Base-by-base conservation (phyloP, 2,113 vertebrate species). In the Seriola dumerili region DNA sequence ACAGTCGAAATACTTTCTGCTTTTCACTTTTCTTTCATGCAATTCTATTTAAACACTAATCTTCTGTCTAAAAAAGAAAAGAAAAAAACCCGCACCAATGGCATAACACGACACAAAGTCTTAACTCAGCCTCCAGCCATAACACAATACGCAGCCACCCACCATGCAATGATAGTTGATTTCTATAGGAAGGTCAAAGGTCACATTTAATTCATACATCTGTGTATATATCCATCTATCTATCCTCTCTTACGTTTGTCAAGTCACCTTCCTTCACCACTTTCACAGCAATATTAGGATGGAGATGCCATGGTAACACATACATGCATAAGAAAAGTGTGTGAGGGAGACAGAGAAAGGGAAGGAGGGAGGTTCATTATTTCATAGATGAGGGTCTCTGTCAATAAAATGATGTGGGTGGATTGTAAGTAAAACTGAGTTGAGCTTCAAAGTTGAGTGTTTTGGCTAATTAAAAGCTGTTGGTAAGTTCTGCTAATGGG, bases 221-320 rank as follows among this genome's bases (percentile, higher is more conserved):
- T 23, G 7, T 52, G 4, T 68, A 66, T 76, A 23, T 32, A 3
- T 62, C 42, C n/a, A 38, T 58, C 40, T 13, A 23, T 34, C 59
- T 57, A 12, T 57, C 46, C 17, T 52, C 76, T 71, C 54, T 72
- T 48, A 58, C 29, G 52, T 75, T 74, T 61, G 4, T 23, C 5
- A 1, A 76, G 67, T 57, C 42, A 73, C 52, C 29, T 75, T 78
- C 44, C 52, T 72, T 78, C 34, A 55, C 16, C 66, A 72, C 76
- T 86, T 76, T 36, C 66, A 58, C 40, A 76, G 57, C 52, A 76
- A 67, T 67, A 84, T 85, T 87, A 73, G 62, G 79, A 82, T 79
- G 64, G 34, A n/a, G 83, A 93, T 79, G 70, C 88, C 91, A 93
- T 94, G 90, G 93, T 63, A 88, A 95, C 93, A 19, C 81, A 83